Conservation (phyloP, 2,113 vertebrate species). For the Bothrops jararaca region DNA sequence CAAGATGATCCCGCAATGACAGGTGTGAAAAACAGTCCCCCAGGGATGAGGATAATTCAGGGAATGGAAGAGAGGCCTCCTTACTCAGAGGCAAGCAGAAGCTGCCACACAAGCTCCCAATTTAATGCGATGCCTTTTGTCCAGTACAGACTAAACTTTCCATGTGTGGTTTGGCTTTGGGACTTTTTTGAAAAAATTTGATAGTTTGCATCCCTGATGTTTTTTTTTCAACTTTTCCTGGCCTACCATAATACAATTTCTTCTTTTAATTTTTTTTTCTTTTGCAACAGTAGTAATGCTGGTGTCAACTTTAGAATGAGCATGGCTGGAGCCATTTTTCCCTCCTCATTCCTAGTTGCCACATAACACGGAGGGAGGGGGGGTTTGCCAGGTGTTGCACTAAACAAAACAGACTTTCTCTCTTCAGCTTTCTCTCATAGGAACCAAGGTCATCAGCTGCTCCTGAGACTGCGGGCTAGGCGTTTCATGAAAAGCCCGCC, state of each 20-base stretch:
- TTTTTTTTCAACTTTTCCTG: not conserved
- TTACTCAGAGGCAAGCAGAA: constrained; percentile 38
- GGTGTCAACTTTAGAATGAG: too few species aligned
- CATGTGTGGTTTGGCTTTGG: constrained; percentile 35
- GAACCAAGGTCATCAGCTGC: too few species aligned
- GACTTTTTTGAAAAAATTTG: not conserved
- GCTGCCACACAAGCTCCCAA: constrained; percentile 41
- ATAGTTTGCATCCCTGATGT: not conserved
- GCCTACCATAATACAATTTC: not conserved
- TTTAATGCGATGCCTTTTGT: constrained; percentile 39
- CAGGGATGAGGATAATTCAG: constrained; percentile 38
- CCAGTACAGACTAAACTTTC: constrained; percentile 35
- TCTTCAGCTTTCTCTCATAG: too few species aligned
- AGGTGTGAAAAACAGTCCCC: constrained; percentile 8
- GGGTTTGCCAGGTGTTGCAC: too few species aligned
- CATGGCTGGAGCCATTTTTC: too few species aligned
- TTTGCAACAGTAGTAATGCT: not conserved
- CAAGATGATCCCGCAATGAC: not conserved
- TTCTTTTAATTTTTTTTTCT: not conserved
- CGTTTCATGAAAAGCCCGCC: too few species aligned
- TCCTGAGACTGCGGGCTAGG: too few species aligned
- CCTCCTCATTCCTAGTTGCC: too few species aligned
- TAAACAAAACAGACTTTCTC: too few species aligned
- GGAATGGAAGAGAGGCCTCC: constrained; percentile 41
- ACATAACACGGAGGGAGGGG: too few species aligned